Conservation (phyloP, 2,888 invertebrate species). For the Stomorhina lunata region DNA sequence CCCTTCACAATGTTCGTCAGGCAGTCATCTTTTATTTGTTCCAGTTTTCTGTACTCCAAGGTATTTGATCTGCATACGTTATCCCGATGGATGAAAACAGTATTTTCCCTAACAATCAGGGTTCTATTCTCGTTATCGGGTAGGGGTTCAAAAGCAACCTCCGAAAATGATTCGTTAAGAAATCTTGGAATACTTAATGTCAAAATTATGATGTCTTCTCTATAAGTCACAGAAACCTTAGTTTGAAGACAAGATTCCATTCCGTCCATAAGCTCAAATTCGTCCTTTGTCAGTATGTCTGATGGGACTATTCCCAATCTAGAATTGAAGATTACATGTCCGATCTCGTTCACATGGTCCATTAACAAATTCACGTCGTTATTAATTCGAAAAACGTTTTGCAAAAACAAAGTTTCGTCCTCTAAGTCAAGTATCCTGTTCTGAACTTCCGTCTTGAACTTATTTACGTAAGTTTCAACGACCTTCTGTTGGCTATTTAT, state of each 20-base stretch:
- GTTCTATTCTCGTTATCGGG: constrained; percentile 18
- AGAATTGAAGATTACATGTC: no score
- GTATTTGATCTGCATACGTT: neutral
- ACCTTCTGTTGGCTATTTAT: no score
- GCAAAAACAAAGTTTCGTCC: neutral
- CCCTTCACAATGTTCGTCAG: neutral
- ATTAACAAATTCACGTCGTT: no score
- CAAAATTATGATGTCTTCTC: constrained; percentile 54
- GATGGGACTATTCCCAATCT: neutral
- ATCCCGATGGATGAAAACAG: neutral
- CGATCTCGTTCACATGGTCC: no score
- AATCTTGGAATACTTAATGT: constrained; percentile 38
- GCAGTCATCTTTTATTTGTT: neutral
- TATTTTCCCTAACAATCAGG: neutral
- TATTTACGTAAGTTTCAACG: neutral
- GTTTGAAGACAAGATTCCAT: neutral
- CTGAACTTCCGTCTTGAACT: constrained; percentile 31
- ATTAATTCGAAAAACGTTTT: neutral
- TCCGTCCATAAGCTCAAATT: neutral
- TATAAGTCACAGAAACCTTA: neutral
- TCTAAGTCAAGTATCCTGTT: constrained; percentile 49
- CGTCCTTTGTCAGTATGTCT: neutral
- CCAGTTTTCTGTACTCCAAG: neutral
- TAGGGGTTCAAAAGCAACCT: constrained; percentile 14
- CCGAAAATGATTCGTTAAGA: constrained; percentile 43